Evolutionary conservation across 2,888 invertebrate genomes (phyloP), one percentile per base, ranked within the genome.

Genomic region (Phengaris arion): DNA sequence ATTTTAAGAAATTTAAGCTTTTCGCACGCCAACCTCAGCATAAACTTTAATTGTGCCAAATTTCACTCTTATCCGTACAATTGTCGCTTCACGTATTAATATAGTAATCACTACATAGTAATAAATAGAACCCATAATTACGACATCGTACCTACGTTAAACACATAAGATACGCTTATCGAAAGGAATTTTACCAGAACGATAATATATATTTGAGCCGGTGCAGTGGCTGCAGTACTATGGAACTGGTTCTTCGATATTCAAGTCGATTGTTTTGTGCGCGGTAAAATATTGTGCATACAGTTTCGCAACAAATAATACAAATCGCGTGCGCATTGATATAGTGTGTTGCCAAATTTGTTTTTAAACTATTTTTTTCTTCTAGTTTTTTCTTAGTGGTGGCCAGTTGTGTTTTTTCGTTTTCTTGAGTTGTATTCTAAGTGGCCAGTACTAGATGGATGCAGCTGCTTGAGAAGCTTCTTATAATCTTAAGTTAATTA

Each of bases 91-190:
- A 3, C 4, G 2, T 35, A 35, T 35, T 35, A 35, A 35, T 35
- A 35, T 35, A 35, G 2, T 35, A 2, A 35, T 35, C 35, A 57
- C 9, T 3, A 59, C 59, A 15, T 59, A 22, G 55, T n/a, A 59
- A 9, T 13, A 54, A 55, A 55, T 55, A n/a, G 68, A 68, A 69
- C 46, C 69, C 48, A 64, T 64, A 35, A 12, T 64, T 64, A 48
- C 69, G n/a, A 69, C 69, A n/a, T 46, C 48, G 68, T 69, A 69
- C 22, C 22, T 35, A 35, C 48, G 48, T 46, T 69, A 69, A 48
- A 69, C 48, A 69, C 69, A 48, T 52, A 15, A 45, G 69, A 68
- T 46, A 69, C 15, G 55, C 70, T 72, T 72, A 72, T 72, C 72
- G 8, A 15, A 52, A 54, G 72, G 72, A 72, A 72, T 72, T 54